phyloP scores from a whole-genome alignment of 2,888 invertebrate species.

The Orthonychiurus folsomi region DNA sequence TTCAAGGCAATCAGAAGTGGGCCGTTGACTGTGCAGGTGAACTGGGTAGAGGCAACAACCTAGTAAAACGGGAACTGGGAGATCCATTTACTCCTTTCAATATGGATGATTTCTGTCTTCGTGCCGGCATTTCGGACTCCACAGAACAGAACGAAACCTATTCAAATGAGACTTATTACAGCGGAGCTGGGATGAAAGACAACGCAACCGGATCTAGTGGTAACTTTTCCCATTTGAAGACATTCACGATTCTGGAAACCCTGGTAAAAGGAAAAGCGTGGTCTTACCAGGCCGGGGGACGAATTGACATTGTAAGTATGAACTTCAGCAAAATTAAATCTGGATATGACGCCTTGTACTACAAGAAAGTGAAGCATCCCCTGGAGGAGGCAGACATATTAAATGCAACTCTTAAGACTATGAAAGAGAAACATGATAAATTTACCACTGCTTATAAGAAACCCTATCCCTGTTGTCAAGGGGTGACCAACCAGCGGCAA shows the following conservation, averaged over 20 bases:
- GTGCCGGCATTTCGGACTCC: not conserved
- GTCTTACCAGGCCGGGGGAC: not conserved
- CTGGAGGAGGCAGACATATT: not conserved
- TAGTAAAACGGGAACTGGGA: not conserved
- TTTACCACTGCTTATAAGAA: not conserved
- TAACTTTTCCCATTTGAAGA: not conserved
- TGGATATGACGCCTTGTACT: not conserved
- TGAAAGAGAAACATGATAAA: not conserved
- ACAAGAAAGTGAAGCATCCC: not conserved
- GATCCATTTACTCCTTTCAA: not conserved
- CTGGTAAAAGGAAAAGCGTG: not conserved
- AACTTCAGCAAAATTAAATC: not conserved
- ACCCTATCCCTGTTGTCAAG: no score
- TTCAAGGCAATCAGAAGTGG: no score
- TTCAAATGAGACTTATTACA: no score
- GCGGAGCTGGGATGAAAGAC: no score
- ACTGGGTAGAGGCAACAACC: no score
- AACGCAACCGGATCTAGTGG: no score
- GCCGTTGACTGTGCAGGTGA: no score
- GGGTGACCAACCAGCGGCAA: not conserved
- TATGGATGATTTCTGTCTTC: not conserved
- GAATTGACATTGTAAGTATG: not conserved
- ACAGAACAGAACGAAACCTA: no score
- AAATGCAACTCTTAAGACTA: not conserved
- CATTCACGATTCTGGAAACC: not conserved